Evolutionary conservation across 2,113 vertebrate species (phyloP).

Genomic region (Erythrocercus mccallii): DNA sequence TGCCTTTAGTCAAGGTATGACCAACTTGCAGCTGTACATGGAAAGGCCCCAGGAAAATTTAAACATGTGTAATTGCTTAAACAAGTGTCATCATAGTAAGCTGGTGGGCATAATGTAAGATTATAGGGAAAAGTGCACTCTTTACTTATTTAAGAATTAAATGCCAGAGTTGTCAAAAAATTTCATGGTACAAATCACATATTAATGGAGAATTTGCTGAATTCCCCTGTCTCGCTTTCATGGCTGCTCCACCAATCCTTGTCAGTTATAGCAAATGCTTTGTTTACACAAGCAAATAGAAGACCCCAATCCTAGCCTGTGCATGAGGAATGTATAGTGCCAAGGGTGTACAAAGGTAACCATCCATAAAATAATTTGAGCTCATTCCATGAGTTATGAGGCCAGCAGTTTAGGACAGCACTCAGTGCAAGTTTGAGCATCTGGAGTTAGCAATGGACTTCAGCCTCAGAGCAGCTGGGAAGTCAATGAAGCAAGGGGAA

Average conservation of each 20-base stretch:
- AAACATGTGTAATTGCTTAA: conserved; percentile 28
- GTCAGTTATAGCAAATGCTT: conserved; percentile 26
- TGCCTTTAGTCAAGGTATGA: not conserved
- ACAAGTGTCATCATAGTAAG: not conserved
- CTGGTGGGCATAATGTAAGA: not conserved
- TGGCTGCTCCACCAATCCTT: not conserved
- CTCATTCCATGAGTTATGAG: not conserved
- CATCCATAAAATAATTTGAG: conserved; percentile 40
- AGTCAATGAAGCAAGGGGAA: conserved; percentile 4
- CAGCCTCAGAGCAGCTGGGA: conserved; percentile 9
- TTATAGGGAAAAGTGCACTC: not conserved
- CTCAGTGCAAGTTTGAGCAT: conserved; percentile 5
- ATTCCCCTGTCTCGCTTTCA: not conserved
- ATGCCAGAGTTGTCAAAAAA: not conserved
- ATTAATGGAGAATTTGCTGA: conserved; percentile 40
- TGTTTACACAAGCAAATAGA: conserved; percentile 38
- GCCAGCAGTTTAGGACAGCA: not conserved
- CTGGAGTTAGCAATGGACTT: conserved; percentile 12
- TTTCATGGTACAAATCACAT: conserved; percentile 28
- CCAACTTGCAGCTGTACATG: not conserved
- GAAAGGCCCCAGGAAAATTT: conserved; percentile 16
- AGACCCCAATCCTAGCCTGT: not conserved
- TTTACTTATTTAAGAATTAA: conserved; percentile 30
- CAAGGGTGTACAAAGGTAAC: conserved; percentile 36
- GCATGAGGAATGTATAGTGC: not conserved